These are phyloP conservation scores for Ferdinandea cuprea DNA, from an alignment of 2,888 invertebrate genomes.

Conservation along the genomic window DNA sequence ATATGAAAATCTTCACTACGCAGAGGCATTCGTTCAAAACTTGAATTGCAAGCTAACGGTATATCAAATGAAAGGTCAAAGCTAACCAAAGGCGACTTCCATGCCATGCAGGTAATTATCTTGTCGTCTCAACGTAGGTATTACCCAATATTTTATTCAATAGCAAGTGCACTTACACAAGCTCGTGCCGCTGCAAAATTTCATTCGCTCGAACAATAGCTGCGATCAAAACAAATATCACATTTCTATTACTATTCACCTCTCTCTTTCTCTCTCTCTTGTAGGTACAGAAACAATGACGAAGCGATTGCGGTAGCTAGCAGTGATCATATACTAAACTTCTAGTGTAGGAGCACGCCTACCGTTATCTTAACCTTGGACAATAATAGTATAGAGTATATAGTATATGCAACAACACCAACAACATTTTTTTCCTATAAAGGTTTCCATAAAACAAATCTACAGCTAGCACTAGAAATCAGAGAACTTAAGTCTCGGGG, in stretches of 20 bases:
- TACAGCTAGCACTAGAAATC: slow-evolving; percentile 29
- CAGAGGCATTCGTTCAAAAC: not conserved
- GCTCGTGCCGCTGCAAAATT: slow-evolving; percentile 1
- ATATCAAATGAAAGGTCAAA: slow-evolving; percentile 66
- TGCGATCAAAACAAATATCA: slow-evolving; percentile 63
- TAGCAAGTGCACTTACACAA: slow-evolving; percentile 20
- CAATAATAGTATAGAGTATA: slow-evolving; percentile 70
- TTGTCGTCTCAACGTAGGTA: slow-evolving; percentile 12
- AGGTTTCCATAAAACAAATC: slow-evolving; percentile 26
- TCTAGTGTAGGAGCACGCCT: slow-evolving; percentile 60
- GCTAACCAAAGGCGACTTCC: slow-evolving; percentile 56
- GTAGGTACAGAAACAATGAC: not conserved
- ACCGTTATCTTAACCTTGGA: slow-evolving; percentile 75
- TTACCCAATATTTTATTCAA: slow-evolving; percentile 58
- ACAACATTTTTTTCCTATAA: no score
- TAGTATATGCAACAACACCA: slow-evolving; percentile 35
- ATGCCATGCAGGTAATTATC: slow-evolving; percentile 49
- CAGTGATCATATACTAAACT: not conserved
- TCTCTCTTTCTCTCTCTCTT: slow-evolving; percentile 24
- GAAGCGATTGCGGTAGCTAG: not conserved
- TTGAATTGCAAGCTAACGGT: slow-evolving; percentile 33
- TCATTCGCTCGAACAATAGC: slow-evolving; percentile 32
- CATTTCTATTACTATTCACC: slow-evolving; percentile 64
- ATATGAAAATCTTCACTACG: slow-evolving; percentile 63
- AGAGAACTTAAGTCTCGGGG: slow-evolving; percentile 24